These are phyloP conservation scores for Eupithecia vulgata DNA, from an alignment of 2,888 invertebrate genomes.

Conservation along the genomic window DNA sequence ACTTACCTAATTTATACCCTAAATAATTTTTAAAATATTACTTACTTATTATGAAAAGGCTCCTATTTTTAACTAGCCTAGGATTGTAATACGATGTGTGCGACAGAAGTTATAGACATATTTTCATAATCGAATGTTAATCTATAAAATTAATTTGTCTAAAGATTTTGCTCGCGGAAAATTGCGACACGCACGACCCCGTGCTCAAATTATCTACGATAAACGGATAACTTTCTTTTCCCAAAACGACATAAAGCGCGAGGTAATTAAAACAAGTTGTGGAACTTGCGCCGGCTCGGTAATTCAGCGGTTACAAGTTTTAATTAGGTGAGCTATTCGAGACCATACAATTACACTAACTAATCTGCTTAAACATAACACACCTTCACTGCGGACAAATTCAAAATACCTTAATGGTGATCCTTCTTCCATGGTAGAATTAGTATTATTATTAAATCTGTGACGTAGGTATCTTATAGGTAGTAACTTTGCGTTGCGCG, in stretches of 20 bases:
- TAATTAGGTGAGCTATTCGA: conserved; percentile 14
- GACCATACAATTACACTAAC: background rate
- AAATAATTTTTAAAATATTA: no score
- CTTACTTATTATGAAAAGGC: no score
- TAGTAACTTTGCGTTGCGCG: no score
- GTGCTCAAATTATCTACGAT: background rate
- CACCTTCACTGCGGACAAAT: background rate
- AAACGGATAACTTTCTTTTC: background rate
- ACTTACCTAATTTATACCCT: no score
- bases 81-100: no score
- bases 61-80: no score
- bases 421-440: no score
- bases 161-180: background rate
- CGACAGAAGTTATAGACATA: no score
- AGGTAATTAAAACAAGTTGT: background rate
- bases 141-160: background rate
- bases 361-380: background rate
- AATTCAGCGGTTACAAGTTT: conserved; percentile 22
- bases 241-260: background rate
- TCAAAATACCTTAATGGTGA: background rate
- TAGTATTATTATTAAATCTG: no score
- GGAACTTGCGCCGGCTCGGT: background rate
- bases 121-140: no score
- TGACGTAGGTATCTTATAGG: no score
- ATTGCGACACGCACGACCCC: background rate